Conservation (phyloP, 2,888 invertebrate species). For the Drosophila mayaguana region DNA sequence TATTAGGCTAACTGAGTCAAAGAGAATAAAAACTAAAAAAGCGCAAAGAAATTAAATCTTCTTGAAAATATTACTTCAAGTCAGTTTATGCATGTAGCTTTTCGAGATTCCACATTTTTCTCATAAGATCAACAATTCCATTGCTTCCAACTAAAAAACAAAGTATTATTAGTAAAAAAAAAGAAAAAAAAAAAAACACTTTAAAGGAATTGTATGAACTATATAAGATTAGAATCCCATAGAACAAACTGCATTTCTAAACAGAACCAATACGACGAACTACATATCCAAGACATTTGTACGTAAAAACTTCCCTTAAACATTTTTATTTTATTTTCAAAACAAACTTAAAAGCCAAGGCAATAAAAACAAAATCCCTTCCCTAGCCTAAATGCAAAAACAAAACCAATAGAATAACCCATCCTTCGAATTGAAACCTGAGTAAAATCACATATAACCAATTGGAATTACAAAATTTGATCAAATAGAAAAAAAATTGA, state of each 20-base stretch:
- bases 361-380: slow-evolving; percentile 37
- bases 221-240: slow-evolving; percentile 39
- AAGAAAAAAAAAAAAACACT: slow-evolving; percentile 5
- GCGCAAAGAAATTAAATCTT: slow-evolving; percentile 24
- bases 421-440: slow-evolving; percentile 38
- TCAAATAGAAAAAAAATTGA: slow-evolving; percentile 12
- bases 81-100: slow-evolving; percentile 47
- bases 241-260: slow-evolving; percentile 40
- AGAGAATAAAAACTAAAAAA: neutral
- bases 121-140: slow-evolving; percentile 35
- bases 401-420: slow-evolving; percentile 85
- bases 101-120: slow-evolving; percentile 30
- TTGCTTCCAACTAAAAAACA: slow-evolving; percentile 44
- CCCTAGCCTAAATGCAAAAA: slow-evolving; percentile 60
- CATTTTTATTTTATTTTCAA: slow-evolving; percentile 20
- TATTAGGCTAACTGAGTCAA: slow-evolving; percentile 34
- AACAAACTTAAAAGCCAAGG: slow-evolving; percentile 34
- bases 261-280: slow-evolving; percentile 58
- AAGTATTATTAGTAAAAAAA: neutral
- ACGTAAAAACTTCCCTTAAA: slow-evolving; percentile 45
- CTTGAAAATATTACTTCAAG: slow-evolving; percentile 42
- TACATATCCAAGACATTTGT: slow-evolving; percentile 57
- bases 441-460: slow-evolving; percentile 18
- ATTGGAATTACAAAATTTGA: slow-evolving; percentile 69
- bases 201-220: slow-evolving; percentile 46